Conservation (phyloP, 2,113 vertebrate species). For the Pontoporia blainvillei region DNA sequence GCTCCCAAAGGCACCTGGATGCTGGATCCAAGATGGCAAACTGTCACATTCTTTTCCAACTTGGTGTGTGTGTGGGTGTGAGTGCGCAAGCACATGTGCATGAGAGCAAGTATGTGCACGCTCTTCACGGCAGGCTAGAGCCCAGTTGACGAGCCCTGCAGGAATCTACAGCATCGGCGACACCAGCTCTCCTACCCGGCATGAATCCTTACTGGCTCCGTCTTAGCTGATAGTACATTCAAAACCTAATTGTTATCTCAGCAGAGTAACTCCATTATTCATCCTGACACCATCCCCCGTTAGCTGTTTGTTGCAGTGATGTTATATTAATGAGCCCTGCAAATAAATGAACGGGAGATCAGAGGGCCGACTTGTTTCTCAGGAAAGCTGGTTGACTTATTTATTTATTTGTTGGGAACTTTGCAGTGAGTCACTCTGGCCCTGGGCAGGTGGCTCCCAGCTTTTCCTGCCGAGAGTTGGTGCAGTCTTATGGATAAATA, state of each 20-base stretch:
- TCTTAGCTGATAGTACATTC: conserved; percentile 82
- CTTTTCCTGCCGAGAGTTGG: not conserved
- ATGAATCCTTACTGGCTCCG: conserved; percentile 74
- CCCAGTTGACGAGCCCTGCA: conserved; percentile 68
- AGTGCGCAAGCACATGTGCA: too few relatives aligned
- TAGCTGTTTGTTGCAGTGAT: conserved; percentile 86
- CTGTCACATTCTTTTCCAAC: not conserved
- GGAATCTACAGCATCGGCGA: conserved; percentile 48
- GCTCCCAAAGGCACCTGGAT: not conserved
- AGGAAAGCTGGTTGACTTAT: conserved; percentile 74
- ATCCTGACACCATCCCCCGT: conserved; percentile 82
- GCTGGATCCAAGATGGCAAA: not conserved
- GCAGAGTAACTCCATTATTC: conserved; percentile 85
- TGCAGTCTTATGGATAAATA: conserved; percentile 13
- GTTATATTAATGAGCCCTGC: conserved; percentile 87
- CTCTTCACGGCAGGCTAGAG: not conserved
- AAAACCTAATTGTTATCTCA: conserved; percentile 86
- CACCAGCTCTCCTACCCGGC: conserved; percentile 65
- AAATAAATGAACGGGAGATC: conserved; percentile 83
- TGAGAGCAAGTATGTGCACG: not conserved
- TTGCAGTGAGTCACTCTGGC: conserved; percentile 61
- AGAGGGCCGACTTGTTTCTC: conserved; percentile 76
- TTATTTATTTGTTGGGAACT: conserved; percentile 74
- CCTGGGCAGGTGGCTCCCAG: conserved; percentile 29
- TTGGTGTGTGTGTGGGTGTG: too few relatives aligned